A percentile compares a stretch with the other conserved stretches of the same genome.
Evolutionary conservation across 2,113 vertebrate species (phyloP).

Genomic region (Turnix velox): DNA sequence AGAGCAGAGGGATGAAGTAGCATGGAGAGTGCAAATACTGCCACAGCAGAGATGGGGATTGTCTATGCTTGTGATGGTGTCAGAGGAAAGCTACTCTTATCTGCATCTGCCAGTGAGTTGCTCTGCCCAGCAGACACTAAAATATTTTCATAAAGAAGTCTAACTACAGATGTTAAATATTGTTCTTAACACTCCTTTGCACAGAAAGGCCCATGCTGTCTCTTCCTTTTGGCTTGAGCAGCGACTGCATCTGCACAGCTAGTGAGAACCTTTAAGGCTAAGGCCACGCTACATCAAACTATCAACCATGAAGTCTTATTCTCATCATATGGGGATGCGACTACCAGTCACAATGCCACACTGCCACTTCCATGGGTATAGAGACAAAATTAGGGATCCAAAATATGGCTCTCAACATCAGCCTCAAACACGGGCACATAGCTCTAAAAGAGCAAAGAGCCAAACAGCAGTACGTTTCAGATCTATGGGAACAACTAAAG

Average conservation of each 20-base stretch:
- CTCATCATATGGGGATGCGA: fast-evolving
- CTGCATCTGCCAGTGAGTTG: neutral
- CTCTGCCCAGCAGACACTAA: neutral
- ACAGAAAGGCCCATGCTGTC: neutral
- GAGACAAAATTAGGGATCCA: neutral
- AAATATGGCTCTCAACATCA: neutral
- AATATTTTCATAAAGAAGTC: neutral
- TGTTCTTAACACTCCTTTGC: neutral
- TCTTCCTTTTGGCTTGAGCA: neutral
- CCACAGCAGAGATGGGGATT: neutral
- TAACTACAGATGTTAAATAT: neutral
- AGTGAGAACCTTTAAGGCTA: neutral
- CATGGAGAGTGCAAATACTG: fast-evolving
- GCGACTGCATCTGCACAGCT: neutral
- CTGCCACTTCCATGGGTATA: neutral
- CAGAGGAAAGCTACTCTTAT: neutral
- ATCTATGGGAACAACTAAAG: neutral
- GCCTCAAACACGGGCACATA: neutral
- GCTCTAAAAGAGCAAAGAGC: neutral
- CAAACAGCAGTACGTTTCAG: neutral
- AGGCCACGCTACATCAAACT: neutral
- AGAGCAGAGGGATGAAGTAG: neutral
- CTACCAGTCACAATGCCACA: neutral
- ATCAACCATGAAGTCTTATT: neutral
- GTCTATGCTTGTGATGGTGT: neutral